Base-by-base conservation (phyloP, 1,140 invertebrate species). In the Ectropis grisescens region DNA sequence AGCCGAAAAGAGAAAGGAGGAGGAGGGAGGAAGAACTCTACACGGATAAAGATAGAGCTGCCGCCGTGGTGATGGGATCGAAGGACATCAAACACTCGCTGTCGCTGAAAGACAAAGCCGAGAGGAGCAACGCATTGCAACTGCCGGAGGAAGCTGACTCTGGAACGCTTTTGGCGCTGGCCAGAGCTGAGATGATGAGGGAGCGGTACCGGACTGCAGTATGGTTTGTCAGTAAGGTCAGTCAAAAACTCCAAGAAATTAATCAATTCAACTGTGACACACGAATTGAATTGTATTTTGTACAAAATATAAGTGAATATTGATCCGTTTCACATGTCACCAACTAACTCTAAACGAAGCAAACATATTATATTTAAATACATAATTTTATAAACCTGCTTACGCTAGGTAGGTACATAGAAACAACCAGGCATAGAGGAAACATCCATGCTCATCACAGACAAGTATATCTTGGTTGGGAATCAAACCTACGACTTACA, bases 21-120 rank as follows among this genome's bases (percentile, higher is more conserved):
- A 83, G 85, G 11, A 83, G 84, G n/a, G 88, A 91, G 47, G 90
- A 92, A 37, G 93, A 95, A 58, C 70, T 92, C 8, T 96, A 95
- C 59, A 95, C 93, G 6, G 94, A 96, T 66, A 96, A 95, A 58
- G 94, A 95, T 65, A 76, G 94, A 6, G 94, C 94, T 0, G 93
- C 94, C 0, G 93, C 93, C 1, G 93, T 95, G 2, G 92, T 93
- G 48, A 87, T 94, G 84, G 92, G 92, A 0, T 89, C 83, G 40
- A 82, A 88, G 28, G 93, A 96, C 60, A 95, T 95, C 19, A 95
- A 95, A 55, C 89, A 91, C 40, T 93, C 91, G 12, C 74, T 95
- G 30, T 92, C 88, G 57, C 85, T 92, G 38, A 95, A 95, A 55
- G 85, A 90, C 34, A 87, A 89, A 33, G 88, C 91, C 40, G 93